A percentile compares a stretch with the other conserved stretches of the same genome.
These are phyloP conservation scores for Drosophila prostipennis DNA, from an alignment of 2,888 invertebrate species.

Conservation along the genomic window DNA sequence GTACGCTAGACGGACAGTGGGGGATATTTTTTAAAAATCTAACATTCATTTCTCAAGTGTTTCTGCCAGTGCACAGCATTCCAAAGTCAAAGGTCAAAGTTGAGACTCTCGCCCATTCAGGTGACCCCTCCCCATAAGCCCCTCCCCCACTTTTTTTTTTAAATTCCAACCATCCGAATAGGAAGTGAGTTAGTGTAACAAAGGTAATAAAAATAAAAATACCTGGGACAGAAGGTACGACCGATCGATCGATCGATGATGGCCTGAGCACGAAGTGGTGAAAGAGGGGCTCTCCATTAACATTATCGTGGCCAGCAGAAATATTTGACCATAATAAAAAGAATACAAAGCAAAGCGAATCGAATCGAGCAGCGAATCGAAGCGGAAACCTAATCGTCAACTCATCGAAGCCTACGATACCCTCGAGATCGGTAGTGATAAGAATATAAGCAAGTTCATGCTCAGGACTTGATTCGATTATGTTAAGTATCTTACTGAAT, in stretches of 20 bases:
- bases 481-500: no score
- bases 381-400: constrained; percentile 19
- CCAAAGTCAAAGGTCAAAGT: constrained; percentile 42
- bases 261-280: constrained; percentile 15
- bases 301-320: constrained; percentile 65
- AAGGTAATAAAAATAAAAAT: constrained; percentile 74
- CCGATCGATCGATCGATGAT: background rate
- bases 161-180: constrained; percentile 47
- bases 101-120: constrained; percentile 33
- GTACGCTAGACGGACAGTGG: constrained; percentile 1
- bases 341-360: constrained; percentile 47
- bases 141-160: background rate
- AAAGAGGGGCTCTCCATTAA: constrained; percentile 54
- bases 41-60: background rate
- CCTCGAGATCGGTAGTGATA: constrained; percentile 23
- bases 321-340: constrained; percentile 70
- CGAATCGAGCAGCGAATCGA: constrained; percentile 34
- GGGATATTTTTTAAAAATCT: background rate
- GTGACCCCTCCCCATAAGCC: background rate
- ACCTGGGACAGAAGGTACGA: constrained; percentile 43
- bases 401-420: constrained; percentile 33
- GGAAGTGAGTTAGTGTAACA: constrained; percentile 80
- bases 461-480: background rate
- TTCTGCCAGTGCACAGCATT: constrained; percentile 2
- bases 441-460: background rate